A percentile compares a stretch with the other conserved stretches of the same genome.
These are phyloP conservation scores for Euborellia annulipes DNA, from an alignment of 1,140 invertebrate genomes.

Conservation along the genomic window DNA sequence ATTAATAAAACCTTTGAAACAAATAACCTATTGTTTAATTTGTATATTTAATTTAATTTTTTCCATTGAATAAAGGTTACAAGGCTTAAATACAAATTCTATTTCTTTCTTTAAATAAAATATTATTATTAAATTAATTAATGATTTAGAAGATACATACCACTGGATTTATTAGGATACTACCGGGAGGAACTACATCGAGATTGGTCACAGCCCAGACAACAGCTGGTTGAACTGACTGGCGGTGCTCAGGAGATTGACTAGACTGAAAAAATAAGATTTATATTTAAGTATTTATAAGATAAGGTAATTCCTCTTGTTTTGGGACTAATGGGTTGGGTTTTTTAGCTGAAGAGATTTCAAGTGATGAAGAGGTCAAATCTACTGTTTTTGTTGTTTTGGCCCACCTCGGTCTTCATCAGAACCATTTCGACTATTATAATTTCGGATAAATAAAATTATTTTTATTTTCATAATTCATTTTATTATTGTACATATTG, in stretches of 20 bases:
- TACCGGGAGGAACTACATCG: slow-evolving; percentile 63
- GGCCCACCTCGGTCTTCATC: not conserved
- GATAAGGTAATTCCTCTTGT: too few relatives aligned
- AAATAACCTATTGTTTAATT: not conserved
- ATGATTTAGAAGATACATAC: slow-evolving; percentile 32
- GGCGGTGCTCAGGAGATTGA: slow-evolving; percentile 12
- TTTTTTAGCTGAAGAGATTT: too few relatives aligned
- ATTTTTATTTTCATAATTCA: too few relatives aligned
- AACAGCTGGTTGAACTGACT: slow-evolving; percentile 32
- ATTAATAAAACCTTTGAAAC: not conserved
- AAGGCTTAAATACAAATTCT: not conserved
- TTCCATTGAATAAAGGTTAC: not conserved
- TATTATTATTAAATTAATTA: slow-evolving; percentile 19
- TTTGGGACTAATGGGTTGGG: too few relatives aligned
- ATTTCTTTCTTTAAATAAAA: not conserved
- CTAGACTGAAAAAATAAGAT: slow-evolving; percentile 12
- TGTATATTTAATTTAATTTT: not conserved
- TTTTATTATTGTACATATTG: too few relatives aligned
- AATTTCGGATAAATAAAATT: too few relatives aligned
- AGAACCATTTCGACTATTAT: not conserved
- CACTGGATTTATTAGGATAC: slow-evolving; percentile 72
- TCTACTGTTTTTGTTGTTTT: too few relatives aligned
- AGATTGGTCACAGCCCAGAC: slow-evolving; percentile 77
- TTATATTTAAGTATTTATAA: too few relatives aligned
- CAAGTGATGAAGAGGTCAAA: too few relatives aligned